Base-by-base conservation (phyloP, 1,140 invertebrate genomes). In the Lerema accius region DNA sequence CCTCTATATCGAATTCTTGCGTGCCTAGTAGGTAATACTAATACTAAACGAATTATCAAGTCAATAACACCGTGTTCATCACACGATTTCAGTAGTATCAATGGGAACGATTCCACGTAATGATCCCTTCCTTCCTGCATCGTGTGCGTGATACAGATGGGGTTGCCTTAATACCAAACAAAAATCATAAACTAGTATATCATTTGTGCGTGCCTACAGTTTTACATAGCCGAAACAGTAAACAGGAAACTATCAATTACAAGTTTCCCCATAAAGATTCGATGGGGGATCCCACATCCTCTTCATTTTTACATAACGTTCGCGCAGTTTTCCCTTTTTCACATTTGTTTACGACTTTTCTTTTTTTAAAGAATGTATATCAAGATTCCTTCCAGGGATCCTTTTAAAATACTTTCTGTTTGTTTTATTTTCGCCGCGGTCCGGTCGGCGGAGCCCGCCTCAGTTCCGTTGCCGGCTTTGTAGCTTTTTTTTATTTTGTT, bases 401-500 rank as follows among this genome's bases (percentile, higher is more conserved):
- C 75, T 68, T 79, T 70, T 71, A 51, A 48, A 51, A 71, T 63
- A 71, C 45, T 70, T 73, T 64, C 37, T 76, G 39, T 73, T 76
- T 78, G 51, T 80, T 77, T 86, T 82, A 70, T 82, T 86, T 83
- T 73, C 65, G 72, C 76, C 75, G 69, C 76, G 78, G 75, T 80
- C 74, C 67, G 76, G 76, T 77, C 72, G 46, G 63, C 61, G 73
- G 76, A 78, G 71, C 76, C 72, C 63, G 76, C 67, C 63, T 60
- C 66, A 72, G 77, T 75, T 69, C 65, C 76, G 79, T 79, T 69
- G 76, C 78, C 77, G 78, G 82, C 82, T 85, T 86, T 88, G 79
- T 86, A 88, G 87, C 81, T 76, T 87, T 89, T 32, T 77, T 90
- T 86, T 88, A 80, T 89, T 90, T 88, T 90, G 75, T 90, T 90